Conservation (phyloP, 2,888 invertebrate species). For the Carterocephalus palaemon region DNA sequence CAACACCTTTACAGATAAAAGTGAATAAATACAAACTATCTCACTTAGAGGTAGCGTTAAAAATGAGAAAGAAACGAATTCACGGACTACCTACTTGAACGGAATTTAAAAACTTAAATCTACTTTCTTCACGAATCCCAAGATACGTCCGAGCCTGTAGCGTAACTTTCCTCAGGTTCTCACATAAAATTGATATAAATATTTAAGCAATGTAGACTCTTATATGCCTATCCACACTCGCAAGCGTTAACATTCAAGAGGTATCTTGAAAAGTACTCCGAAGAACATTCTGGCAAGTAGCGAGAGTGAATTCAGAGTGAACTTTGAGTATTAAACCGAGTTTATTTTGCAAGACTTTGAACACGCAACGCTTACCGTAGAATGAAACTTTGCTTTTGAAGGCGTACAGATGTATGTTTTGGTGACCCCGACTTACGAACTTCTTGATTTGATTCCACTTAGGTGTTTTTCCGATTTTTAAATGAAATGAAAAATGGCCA, state of each 20-base stretch:
- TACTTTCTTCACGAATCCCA: neutral
- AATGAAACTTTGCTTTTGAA: no score
- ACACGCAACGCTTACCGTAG: no score
- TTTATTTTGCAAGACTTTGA: neutral
- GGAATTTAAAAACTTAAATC: conserved; percentile 13
- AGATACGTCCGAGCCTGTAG: neutral
- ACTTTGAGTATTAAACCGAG: neutral
- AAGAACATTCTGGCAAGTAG: conserved; percentile 19
- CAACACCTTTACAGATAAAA: no score
- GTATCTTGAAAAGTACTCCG: conserved; percentile 22
- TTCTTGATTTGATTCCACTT: no score
- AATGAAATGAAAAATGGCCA: no score
- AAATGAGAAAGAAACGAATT: no score
- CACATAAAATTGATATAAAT: conserved; percentile 25
- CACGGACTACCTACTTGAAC: no score
- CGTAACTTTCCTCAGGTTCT: conserved; percentile 11
- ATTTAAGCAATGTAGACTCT: conserved; percentile 21
- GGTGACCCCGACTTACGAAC: no score
- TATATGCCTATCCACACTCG: conserved; percentile 17
- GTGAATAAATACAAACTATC: no score
- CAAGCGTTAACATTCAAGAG: conserved; percentile 23
- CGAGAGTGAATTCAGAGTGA: conserved; percentile 18
- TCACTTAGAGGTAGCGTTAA: no score
- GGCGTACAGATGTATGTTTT: no score
- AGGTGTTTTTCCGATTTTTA: no score